Evolutionary conservation across 2,888 invertebrate genomes (phyloP).

Genomic region (Tuberolachnus salignus): DNA sequence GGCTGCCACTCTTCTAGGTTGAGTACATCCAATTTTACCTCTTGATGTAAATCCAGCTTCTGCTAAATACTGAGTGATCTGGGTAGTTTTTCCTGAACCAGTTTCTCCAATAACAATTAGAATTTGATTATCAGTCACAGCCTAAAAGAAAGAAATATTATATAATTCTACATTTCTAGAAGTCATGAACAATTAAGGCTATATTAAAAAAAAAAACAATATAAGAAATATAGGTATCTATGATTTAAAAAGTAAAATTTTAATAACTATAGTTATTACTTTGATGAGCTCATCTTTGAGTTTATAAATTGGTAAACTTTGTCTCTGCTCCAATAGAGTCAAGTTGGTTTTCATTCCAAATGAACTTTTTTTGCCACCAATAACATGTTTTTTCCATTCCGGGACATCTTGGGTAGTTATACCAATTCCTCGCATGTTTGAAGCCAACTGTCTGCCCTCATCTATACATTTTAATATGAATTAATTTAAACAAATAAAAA

Average conservation of each 20-base stretch:
- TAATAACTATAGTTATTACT: constrained; percentile 63
- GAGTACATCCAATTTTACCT: constrained; percentile 93
- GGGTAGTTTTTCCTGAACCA: constrained; percentile 98
- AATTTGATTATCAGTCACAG: constrained; percentile 94
- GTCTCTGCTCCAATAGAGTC: constrained; percentile 91
- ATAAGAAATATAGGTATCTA: too few relatives aligned
- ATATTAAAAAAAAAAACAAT: too few relatives aligned
- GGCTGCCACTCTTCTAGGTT: constrained; percentile 91
- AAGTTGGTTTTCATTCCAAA: constrained; percentile 97
- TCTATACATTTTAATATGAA: constrained; percentile 19
- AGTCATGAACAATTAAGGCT: too few relatives aligned
- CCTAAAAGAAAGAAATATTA: constrained; percentile 65
- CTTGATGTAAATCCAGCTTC: constrained; percentile 92
- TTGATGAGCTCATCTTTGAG: constrained; percentile 92
- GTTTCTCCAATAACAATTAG: constrained; percentile 99
- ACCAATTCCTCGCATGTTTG: constrained; percentile 84
- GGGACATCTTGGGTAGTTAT: constrained; percentile 88
- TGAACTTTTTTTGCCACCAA: constrained; percentile 95
- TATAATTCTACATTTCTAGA: too few relatives aligned
- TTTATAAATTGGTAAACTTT: constrained; percentile 94
- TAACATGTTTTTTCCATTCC: constrained; percentile 99
- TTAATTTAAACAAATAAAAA: constrained; percentile 20
- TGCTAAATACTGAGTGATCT: constrained; percentile 97
- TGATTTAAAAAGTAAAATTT: neutral
- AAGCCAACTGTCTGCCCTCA: constrained; percentile 64